Conservation (phyloP, 2,888 invertebrate genomes). For the Melanargia galathea region DNA sequence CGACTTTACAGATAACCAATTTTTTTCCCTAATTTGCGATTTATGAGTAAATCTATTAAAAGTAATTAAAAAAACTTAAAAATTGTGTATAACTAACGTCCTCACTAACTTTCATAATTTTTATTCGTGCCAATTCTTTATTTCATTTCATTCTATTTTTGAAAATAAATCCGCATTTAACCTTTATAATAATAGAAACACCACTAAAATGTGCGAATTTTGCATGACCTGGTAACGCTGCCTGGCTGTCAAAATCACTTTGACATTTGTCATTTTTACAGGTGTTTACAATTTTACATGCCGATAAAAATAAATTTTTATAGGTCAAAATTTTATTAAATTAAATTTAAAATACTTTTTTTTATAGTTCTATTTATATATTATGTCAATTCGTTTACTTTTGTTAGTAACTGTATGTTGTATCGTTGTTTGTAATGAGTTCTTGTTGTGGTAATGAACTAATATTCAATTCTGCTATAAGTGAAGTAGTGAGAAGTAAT, state of each 20-base stretch:
- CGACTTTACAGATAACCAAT: no score
- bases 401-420: slow-evolving; percentile 41
- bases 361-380: neutral
- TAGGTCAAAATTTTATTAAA: slow-evolving; percentile 63
- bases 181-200: neutral
- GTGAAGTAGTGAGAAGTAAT: slow-evolving; percentile 68
- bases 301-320: slow-evolving; percentile 52
- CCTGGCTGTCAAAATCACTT: slow-evolving; percentile 15
- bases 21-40: no score
- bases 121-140: no score
- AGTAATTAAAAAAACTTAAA: no score
- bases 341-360: slow-evolving; percentile 40
- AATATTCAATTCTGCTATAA: slow-evolving; percentile 66
- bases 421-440: slow-evolving; percentile 67
- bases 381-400: slow-evolving; percentile 40
- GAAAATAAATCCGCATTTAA: no score
- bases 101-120: no score
- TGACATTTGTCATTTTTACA: slow-evolving; percentile 44
- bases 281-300: slow-evolving; percentile 71
- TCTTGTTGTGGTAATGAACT: slow-evolving; percentile 76
- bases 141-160: no score
- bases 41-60: no score
- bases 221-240: slow-evolving; percentile 17
- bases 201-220: neutral
- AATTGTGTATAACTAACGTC: no score